These are phyloP conservation scores for Mustelus asterias DNA, from an alignment of 2,113 vertebrate species.

Conservation along the genomic window DNA sequence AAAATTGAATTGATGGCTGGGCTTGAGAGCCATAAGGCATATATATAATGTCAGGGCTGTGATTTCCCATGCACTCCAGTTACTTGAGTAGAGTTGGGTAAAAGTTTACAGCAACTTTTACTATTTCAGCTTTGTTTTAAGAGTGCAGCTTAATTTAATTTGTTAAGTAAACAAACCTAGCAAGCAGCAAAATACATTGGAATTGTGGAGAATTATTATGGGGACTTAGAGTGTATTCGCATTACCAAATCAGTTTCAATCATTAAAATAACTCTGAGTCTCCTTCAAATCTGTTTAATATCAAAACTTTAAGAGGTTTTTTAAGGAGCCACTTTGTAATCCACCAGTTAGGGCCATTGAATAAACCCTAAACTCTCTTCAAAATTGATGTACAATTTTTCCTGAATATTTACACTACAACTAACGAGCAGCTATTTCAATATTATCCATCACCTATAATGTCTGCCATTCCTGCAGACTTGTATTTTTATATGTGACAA, in stretches of 20 bases:
- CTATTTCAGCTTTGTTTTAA: neutral
- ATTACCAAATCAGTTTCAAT: neutral
- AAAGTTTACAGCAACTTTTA: neutral
- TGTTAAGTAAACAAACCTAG: neutral
- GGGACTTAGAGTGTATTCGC: neutral
- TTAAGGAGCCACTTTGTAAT: neutral
- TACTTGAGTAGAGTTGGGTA: slow-evolving; percentile 9
- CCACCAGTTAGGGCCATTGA: neutral
- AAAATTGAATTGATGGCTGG: slow-evolving; percentile 12
- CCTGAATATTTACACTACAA: neutral
- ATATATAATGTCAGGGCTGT: neutral
- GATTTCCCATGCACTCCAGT: neutral
- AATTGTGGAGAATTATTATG: neutral
- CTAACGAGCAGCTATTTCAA: neutral
- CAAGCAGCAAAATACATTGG: neutral
- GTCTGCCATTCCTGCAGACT: neutral
- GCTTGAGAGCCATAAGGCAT: neutral
- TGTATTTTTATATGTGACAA: neutral
- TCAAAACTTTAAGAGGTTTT: neutral
- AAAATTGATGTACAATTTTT: neutral
- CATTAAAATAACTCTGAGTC: neutral
- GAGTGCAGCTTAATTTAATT: neutral
- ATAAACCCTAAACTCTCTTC: neutral
- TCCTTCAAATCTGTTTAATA: neutral
- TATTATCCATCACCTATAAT: neutral